Evolutionary conservation across 1,140 invertebrate species (phyloP), one percentile per base, ranked within the genome.

Genomic region (Camponotus pennsylvanicus): DNA sequence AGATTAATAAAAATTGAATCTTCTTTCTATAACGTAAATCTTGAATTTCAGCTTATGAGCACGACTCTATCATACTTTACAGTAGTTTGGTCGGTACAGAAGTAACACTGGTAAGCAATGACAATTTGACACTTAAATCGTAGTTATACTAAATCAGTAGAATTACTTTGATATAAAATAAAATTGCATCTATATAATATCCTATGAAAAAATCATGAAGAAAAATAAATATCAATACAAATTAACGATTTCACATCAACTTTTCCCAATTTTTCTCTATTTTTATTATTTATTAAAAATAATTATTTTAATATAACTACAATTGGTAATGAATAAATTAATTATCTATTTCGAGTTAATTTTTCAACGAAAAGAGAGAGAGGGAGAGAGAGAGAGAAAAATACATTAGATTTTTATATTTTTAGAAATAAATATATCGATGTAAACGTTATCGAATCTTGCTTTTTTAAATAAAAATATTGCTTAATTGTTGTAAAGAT

Each of bases 31-130:
- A 83, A 73, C 8, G 1, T 63, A 49, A 82, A 61, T 73, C 42
- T 75, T 83, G 4, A 73, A 83, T 83, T 83, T 73, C 40, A 83
- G 79, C 69, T 83, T 45, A 83, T 83, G 79, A 83, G 55, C n/a
- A 83, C 55, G 1, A 83, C 79, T 49, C 5, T 83, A 8, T 83
- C 79, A 27, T 83, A 83, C 3, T 83, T 83, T 40, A 83, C 59
- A 11, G 79, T 83, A 75, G 69, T 75, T 15, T 83, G 69, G 79
- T 83, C 79, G 2, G 42, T 52, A 75, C 69, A 52, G 0, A 73
- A 73, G 8, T 83, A 75, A 61, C 18, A 0, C 9, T 49, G 15
- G 49, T 45, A 40, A 32, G 15, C 3, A 15, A 32, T 9, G 34
- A 80, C 32, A 70, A 21, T 40, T 32, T 57, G 32, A 52, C 42